These are phyloP conservation scores for Diplazon laetatorius DNA, from an alignment of 2,888 invertebrate species.

Conservation along the genomic window DNA sequence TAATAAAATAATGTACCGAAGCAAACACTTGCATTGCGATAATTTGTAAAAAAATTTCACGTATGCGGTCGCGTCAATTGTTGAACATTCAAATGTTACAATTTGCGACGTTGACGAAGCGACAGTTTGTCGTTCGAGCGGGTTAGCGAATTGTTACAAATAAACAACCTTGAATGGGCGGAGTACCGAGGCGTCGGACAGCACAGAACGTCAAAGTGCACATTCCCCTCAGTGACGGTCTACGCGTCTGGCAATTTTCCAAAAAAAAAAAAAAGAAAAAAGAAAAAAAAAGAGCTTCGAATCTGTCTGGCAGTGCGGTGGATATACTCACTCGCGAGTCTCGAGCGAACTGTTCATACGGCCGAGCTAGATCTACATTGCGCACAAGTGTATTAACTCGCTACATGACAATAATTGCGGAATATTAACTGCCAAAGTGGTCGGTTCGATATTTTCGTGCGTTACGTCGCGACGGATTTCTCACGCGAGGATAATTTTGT, in stretches of 20 bases:
- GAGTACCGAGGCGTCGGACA: constrained; percentile 14
- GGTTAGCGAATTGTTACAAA: constrained; percentile 29
- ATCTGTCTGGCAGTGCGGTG: not conserved
- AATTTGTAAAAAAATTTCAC: not conserved
- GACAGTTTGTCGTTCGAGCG: constrained; percentile 4
- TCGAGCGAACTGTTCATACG: constrained; percentile 17
- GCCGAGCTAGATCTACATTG: not conserved
- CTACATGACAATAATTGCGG: constrained; percentile 55
- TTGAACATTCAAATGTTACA: not conserved
- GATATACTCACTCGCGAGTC: constrained; percentile 16
- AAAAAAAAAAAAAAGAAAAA: too few species aligned
- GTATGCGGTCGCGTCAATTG: not conserved
- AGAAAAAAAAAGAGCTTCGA: too few species aligned
- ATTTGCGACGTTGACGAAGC: constrained; percentile 15
- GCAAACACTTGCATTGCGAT: too few species aligned
- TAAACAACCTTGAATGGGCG: constrained; percentile 54
- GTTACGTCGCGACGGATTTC: constrained; percentile 53
- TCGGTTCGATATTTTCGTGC: constrained; percentile 57
- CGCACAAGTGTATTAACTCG: constrained; percentile 13
- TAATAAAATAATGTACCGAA: too few species aligned
- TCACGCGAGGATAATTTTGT: constrained; percentile 53
- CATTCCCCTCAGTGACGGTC: constrained; percentile 46
- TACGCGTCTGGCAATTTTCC: constrained; percentile 54
- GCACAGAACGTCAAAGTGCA: constrained; percentile 45
- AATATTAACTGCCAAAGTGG: constrained; percentile 49